Evolutionary conservation across 2,888 invertebrate genomes (phyloP), one percentile per base, ranked within the genome.

Genomic region (Trichogramma dendrolimi): DNA sequence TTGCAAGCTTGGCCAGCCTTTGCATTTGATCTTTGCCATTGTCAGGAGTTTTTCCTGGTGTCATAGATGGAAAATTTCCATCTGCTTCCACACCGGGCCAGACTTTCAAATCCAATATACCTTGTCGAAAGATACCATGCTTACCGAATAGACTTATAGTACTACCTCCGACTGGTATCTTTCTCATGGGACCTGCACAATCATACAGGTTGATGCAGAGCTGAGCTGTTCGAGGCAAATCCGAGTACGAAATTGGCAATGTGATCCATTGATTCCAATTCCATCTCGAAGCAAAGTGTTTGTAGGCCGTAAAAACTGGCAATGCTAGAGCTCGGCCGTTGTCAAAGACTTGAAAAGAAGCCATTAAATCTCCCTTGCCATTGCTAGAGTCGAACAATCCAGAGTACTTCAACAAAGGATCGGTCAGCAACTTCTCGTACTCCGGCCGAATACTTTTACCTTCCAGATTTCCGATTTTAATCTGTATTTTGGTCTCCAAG

Each of bases 261-360:
- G 88, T 89, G 43, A 98, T 84, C 96, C 97, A 97, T 81, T 98
- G 96, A 77, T 96, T 97, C 97, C 97, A 98, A 75, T 92, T 94
- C 94, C 95, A 97, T 71, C 96, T 83, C 59, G 90, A 92, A 38
- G 89, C 89, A 74, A 97, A 97, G 2, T 94, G 85, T 79, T 96
- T 97, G 75, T 96, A 96, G 0, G 94, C 89, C 2, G 96, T 95
- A 47, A 88, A 87, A 10, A 94, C 90, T 0, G 96, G 94, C 67
- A 96, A 80, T 11, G 93, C 91, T 3, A 96, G 83, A 0, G 92
- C 88, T 58, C 87, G 84, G 55, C 90, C 90, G 74, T 92, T 90
- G 66, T 91, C 88, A 77, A 86, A 88, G 8, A 96, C 85, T 81
- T 95, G 92, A 70, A 93, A 87, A 0, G 91, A 89, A 7, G 96